Percentiles rank a stretch among this genome's conserved stretches.
Evolutionary conservation across 2,797 vertebrate species (phyloP).

Genomic region (Sandelia bainsii): DNA sequence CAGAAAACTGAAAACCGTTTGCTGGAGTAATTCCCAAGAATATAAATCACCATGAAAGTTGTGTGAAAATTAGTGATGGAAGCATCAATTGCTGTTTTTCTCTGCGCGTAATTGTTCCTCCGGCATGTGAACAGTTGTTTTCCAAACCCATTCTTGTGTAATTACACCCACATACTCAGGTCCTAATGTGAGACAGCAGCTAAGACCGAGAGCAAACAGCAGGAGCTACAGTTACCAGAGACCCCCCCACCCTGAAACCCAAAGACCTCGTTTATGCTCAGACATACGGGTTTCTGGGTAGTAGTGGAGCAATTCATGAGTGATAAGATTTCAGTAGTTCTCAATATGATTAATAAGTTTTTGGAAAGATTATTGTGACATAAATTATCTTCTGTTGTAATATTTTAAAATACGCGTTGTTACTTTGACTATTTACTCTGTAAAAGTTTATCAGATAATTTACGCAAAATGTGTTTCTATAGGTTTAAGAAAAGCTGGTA

Average conservation of each 20-base stretch:
- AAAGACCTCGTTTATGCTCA: not conserved
- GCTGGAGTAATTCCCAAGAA: conserved; percentile 6
- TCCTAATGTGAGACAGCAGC: conserved; percentile 37
- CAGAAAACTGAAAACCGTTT: not conserved
- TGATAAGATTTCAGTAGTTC: not conserved
- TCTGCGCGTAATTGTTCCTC: conserved; percentile 55
- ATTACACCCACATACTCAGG: conserved; percentile 56
- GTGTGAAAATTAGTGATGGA: conserved; percentile 23
- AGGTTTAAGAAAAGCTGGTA: not conserved
- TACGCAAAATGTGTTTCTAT: not conserved
- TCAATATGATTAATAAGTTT: not conserved
- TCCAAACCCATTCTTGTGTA: conserved; percentile 49
- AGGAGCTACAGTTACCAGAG: conserved; percentile 10
- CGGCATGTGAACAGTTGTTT: conserved; percentile 47
- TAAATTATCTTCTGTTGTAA: not conserved
- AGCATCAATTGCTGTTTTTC: conserved; percentile 62
- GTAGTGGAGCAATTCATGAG: not conserved
- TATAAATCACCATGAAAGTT: conserved; percentile 14
- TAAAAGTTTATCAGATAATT: not conserved
- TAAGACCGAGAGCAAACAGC: conserved; percentile 53
- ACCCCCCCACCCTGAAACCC: conserved; percentile 13
- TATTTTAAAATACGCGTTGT: not conserved
- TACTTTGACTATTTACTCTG: not conserved
- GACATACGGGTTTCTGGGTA: not conserved
- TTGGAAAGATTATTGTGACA: not conserved